Evolutionary conservation across 2,888 invertebrate genomes (phyloP).

Genomic region (Pyrrhia umbra): DNA sequence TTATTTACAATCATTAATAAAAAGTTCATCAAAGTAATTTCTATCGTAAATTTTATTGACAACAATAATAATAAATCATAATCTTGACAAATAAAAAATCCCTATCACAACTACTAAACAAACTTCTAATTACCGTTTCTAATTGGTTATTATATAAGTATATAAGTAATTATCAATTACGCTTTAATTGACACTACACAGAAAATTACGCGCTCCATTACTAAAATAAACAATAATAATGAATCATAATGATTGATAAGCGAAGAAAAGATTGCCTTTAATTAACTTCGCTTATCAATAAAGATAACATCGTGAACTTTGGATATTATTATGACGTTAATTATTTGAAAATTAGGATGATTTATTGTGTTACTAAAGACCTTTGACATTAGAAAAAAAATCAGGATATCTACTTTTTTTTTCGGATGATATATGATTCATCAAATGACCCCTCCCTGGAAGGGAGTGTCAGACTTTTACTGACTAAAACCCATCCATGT

Average conservation of each 20-base stretch:
- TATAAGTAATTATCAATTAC: slow-evolving; percentile 50
- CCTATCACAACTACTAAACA: slow-evolving; percentile 30
- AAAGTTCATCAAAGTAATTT: background rate
- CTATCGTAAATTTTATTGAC: background rate
- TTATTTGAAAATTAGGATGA: background rate
- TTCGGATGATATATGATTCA: no score
- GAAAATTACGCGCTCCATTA: slow-evolving; percentile 27
- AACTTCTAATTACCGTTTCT: slow-evolving; percentile 37
- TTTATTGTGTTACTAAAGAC: background rate
- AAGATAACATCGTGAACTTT: slow-evolving; percentile 36
- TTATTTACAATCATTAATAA: background rate
- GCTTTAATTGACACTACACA: slow-evolving; percentile 26
- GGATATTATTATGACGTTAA: slow-evolving; percentile 15
- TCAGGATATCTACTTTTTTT: no score
- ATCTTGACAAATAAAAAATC: slow-evolving; percentile 10
- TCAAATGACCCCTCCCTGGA: no score
- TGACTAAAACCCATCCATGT: no score
- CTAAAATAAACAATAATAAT: slow-evolving; percentile 51
- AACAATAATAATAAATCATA: slow-evolving; percentile 18
- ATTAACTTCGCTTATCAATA: slow-evolving; percentile 25
- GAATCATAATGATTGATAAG: slow-evolving; percentile 56
- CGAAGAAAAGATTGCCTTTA: slow-evolving; percentile 24
- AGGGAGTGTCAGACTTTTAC: no score
- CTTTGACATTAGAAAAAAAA: no score
- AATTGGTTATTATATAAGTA: slow-evolving; percentile 50